Base-by-base conservation (phyloP, 2,113 vertebrate genomes). In the Sceloporus tristichus region DNA sequence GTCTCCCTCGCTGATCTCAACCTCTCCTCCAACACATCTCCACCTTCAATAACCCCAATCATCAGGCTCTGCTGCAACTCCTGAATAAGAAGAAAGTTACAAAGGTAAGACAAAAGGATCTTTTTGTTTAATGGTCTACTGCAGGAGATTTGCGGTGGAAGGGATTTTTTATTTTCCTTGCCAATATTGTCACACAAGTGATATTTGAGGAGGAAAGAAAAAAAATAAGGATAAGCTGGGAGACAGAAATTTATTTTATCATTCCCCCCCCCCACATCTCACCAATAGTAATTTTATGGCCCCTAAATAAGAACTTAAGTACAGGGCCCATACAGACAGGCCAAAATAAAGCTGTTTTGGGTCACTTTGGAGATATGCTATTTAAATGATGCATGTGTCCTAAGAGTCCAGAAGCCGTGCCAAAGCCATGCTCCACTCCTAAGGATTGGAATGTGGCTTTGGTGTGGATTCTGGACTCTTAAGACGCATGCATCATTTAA, bases 21-120 rank as follows among this genome's bases (percentile, higher is more conserved):
- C 89, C 99, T 97, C 94, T 99, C 99, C 54, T 99, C 98, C 93
- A 97, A 92, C 90, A 98, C 66, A 25, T 99, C 98, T 74, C 98
- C 98, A 86, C 99, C 98, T 96, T 99, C 98, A 88, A 99, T 97
- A 87, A 98, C 98, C 6, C 99, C 99, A 40, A 99, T 98, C 90
- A 99, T 95, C 82, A 95, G 92, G 25, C 96, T 97, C 85, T 95
- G 94, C 88, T 97, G 96, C 92, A 99, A 95, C 89, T 97, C 97
- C 98, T 99, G 93, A 18, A 59, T 76, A 62, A 86, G 87, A 59
- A 95, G 68, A 93, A 94, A 94, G 82, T 40, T 68, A 14, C 18
- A 87, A 87, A 88, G n/a, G 56, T 94, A 91, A 94, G 21, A 0
- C 13, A 77, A 83, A 54, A 29, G n/a, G 3, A 18, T 10, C 38